Evolutionary conservation across 2,113 vertebrate species (phyloP), one percentile per base, ranked within the genome.

Genomic region (Anthoscopus minutus): DNA sequence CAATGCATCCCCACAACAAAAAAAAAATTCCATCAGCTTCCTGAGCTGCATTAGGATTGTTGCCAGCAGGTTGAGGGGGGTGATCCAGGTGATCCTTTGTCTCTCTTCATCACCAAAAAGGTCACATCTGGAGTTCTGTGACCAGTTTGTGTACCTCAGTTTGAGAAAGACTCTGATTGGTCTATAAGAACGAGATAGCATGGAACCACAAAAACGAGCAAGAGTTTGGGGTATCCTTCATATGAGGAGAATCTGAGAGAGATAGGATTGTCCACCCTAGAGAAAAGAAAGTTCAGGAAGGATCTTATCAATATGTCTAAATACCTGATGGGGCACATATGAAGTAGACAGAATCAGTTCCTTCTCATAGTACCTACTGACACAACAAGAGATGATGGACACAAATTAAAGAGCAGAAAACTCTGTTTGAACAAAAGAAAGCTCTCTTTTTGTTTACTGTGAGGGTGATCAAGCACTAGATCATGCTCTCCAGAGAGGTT

Each of bases 101-200:
- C 19, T 81, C 38, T 74, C 2, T 10, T 40, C 47, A 33, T 23
- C 23, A 54, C 22, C 19, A 25, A 31, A 56, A 11, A 56, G 16
- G 24, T 38, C 25, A 62, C 16, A 40, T 23, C 22, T 74, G 27
- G 14, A 56, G 14, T 79, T 22, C 7, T 38, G 22, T 65, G 30
- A 51, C 15, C 15, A 53, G 31, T 79, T 57, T 21, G 40, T 10
- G 2, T 8, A 28, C 7, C 16, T 60, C 11, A 56, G 10, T 13
- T 9, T 44, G 70, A 61, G 48, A 69, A 76, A 69, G 11, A 35
- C 13, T 42, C 10, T 51, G 14, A 24, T 30, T 25, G 20, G 5
- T 35, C 33, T 65, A 4, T 24, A 24, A 25, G 44, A 51, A 3
- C 0, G 0, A 81, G 27, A 44, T 4, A 62, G 15, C 11, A 33